These are phyloP conservation scores for Idaea biselata DNA, from an alignment of 2,888 invertebrate genomes.

Conservation along the genomic window DNA sequence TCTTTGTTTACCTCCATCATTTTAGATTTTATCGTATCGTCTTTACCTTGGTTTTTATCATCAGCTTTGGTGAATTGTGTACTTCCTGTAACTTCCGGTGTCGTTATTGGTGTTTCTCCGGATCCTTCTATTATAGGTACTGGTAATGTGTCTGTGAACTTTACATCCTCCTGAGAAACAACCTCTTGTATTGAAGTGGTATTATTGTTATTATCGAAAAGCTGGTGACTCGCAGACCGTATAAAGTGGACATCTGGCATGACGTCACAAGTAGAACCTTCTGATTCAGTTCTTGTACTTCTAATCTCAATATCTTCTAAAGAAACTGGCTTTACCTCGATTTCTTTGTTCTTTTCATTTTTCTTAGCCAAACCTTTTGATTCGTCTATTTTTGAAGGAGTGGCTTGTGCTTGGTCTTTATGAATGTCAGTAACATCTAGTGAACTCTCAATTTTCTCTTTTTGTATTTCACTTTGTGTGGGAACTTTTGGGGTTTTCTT, in stretches of 20 bases:
- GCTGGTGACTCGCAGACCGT: conserved; percentile 57
- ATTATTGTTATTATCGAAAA: conserved; percentile 56
- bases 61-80: conserved; percentile 1
- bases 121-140: conserved; percentile 49
- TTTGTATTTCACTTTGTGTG: conserved; percentile 15
- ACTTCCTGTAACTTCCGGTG: conserved; percentile 29
- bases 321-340: conserved; percentile 16
- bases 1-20: conserved; percentile 71
- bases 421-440: background rate
- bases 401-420: background rate
- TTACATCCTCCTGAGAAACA: conserved; percentile 33
- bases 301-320: conserved; percentile 38
- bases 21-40: conserved; percentile 69
- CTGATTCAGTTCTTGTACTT: conserved; percentile 40
- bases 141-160: conserved; percentile 13
- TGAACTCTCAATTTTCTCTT: conserved; percentile 8
- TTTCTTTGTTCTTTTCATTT: conserved; percentile 15
- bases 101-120: conserved; percentile 43
- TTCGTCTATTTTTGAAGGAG: conserved; percentile 10
- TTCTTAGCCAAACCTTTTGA: conserved; percentile 11
- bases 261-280: conserved; percentile 41
- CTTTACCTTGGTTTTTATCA: conserved; percentile 28
- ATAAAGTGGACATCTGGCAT: conserved; percentile 61
- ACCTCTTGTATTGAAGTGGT: conserved; percentile 58
- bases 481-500: conserved; percentile 41